Conservation (phyloP, 1,140 invertebrate species). For the Drosophila insularis region DNA sequence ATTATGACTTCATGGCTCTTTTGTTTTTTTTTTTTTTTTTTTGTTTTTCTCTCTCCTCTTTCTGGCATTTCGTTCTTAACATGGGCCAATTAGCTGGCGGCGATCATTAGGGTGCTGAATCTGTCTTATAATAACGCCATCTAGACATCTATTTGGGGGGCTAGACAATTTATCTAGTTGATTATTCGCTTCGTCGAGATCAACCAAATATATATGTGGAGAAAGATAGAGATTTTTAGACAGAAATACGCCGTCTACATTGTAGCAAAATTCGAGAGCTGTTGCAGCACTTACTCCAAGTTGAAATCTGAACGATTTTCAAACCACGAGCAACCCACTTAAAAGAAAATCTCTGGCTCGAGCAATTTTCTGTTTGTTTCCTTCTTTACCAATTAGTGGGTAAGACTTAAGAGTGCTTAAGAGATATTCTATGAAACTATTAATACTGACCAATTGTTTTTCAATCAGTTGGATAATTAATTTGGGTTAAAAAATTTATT, state of each 20-base stretch:
- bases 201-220: not conserved
- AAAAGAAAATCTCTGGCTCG: no score
- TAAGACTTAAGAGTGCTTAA: no score
- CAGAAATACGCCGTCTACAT: not conserved
- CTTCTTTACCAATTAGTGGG: no score
- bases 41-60: not conserved
- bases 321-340: no score
- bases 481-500: no score
- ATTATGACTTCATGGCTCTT: slow-evolving; percentile 46
- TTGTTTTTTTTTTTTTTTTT: not conserved
- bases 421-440: no score
- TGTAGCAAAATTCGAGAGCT: not conserved
- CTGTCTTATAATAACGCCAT: slow-evolving; percentile 41
- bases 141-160: slow-evolving; percentile 18
- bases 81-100: slow-evolving; percentile 46
- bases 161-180: slow-evolving; percentile 60
- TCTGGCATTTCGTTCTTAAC: not conserved
- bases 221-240: not conserved
- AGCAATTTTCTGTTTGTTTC: no score
- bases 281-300: no score
- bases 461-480: no score
- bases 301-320: no score
- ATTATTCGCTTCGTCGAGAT: slow-evolving; percentile 48
- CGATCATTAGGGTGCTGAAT: slow-evolving; percentile 49
- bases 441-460: no score